Base-by-base conservation (phyloP, 2,797 vertebrate genomes). In the Echiichthys vipera region DNA sequence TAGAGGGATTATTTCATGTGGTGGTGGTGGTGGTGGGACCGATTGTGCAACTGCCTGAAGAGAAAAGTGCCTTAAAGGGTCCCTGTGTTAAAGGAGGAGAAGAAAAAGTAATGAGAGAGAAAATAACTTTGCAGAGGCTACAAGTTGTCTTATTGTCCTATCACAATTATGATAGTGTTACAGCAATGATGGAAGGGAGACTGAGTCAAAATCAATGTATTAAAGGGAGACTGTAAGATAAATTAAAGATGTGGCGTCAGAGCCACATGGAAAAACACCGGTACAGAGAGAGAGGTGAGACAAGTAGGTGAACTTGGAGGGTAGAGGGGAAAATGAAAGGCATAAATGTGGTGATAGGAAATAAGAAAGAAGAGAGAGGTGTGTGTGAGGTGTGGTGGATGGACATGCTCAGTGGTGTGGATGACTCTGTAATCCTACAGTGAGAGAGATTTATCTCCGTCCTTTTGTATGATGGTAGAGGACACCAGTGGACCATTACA, bases 381-480 rank as follows among this genome's bases (percentile, higher is more conserved):
- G 39, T 29, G 56, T 78, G 69, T 46, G 56, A 36, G 65, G 61
- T 65, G 67, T 30, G 24, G 30, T 40, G 17, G 14, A 8, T 17
- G 37, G 53, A 67, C 74, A 57, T 53, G 69, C 66, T 85, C 80
- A 62, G 49, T 58, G 57, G 74, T 67, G 66, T 66, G 62, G 25
- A 37, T 49, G 74, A 73, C 67, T 65, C 50, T 58, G 17, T 82
- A 67, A 74, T 81, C 77, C 66, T 37, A 46, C 70, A 74, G 69
- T 65, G 18, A 50, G 40, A 27, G 40, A 81, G 78, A 87, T 89
- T 87, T 85, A 87, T 86, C 57, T 71, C 42, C 25, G 69, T 82
- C 84, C 66, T 87, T 74, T 51, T 43, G 32, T 27, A 2, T 62
- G 59, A 73, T 62, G 61, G 59, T 45, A 77, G 75, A 88, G 88